Evolutionary conservation across 2,797 vertebrate species (phyloP).

Genomic region (Thunnus albacares): DNA sequence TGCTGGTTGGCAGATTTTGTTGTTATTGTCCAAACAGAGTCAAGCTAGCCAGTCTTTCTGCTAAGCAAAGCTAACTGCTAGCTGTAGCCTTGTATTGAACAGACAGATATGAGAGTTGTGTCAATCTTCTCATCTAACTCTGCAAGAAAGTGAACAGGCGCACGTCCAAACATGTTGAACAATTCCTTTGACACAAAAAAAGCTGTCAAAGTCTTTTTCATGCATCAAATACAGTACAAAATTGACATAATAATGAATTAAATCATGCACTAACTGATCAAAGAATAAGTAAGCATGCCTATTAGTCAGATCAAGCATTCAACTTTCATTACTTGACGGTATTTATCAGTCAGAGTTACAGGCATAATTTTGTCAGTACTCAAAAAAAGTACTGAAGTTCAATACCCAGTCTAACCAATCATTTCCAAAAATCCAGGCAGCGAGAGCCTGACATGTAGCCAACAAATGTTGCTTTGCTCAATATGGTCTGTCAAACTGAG

Average conservation of each 20-base stretch:
- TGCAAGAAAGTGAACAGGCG: too few species aligned
- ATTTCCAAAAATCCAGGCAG: background rate
- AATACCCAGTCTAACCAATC: background rate
- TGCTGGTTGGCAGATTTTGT: background rate
- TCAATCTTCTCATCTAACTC: background rate
- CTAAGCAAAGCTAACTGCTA: too few species aligned
- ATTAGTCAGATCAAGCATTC: background rate
- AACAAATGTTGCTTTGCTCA: conserved; percentile 7
- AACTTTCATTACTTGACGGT: background rate
- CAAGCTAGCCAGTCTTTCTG: too few species aligned
- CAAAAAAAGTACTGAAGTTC: background rate
- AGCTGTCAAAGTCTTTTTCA: background rate
- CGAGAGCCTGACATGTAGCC: background rate
- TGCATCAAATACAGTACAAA: too few species aligned
- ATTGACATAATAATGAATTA: background rate
- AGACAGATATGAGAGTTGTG: too few species aligned
- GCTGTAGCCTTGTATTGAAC: too few species aligned
- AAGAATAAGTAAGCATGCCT: background rate
- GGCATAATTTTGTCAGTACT: conserved; percentile 5
- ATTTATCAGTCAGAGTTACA: background rate
- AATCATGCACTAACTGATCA: background rate
- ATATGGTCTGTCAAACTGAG: background rate
- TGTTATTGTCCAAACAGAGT: background rate
- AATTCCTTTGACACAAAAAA: background rate
- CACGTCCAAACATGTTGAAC: background rate